phyloP scores from a whole-genome alignment of 2,113 vertebrate genomes.

The Nematolebias whitei region DNA sequence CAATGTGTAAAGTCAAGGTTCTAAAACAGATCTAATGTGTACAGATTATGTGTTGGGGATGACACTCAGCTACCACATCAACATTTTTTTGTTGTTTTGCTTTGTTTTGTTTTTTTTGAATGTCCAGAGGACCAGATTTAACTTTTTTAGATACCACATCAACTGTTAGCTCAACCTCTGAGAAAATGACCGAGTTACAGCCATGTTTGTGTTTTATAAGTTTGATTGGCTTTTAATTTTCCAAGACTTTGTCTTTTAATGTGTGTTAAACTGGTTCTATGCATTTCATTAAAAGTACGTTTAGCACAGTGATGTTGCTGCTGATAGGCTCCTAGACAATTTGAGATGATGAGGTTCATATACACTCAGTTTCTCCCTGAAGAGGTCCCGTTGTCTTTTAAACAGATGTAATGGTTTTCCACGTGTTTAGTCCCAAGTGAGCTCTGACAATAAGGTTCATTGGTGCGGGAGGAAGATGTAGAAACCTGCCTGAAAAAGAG shows the following conservation, averaged over 20 bases:
- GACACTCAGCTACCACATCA: too few relatives aligned
- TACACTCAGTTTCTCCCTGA: slow-evolving; percentile 3
- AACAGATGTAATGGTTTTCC: slow-evolving; percentile 26
- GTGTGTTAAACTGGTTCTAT: slow-evolving; percentile 11
- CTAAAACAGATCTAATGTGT: too few relatives aligned
- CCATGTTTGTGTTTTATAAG: too few relatives aligned
- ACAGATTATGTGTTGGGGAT: too few relatives aligned
- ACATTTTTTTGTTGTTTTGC: too few relatives aligned
- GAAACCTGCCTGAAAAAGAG: slow-evolving; percentile 32
- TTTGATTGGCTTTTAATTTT: slow-evolving; percentile 12
- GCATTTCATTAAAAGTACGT: not conserved
- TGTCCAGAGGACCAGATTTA: too few relatives aligned
- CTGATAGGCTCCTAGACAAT: slow-evolving; percentile 19
- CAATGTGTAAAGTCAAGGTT: too few relatives aligned
- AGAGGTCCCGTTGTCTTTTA: slow-evolving; percentile 17
- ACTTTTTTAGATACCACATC: too few relatives aligned
- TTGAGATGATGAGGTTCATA: slow-evolving; percentile 16
- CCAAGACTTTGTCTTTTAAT: slow-evolving; percentile 21
- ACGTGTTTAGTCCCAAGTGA: slow-evolving; percentile 41
- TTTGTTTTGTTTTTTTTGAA: too few relatives aligned
- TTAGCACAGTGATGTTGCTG: slow-evolving; percentile 1
- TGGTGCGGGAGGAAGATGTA: slow-evolving; percentile 19
- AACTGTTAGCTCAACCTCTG: too few relatives aligned
- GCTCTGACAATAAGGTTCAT: slow-evolving; percentile 32
- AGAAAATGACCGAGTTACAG: too few relatives aligned